Base-by-base conservation (phyloP, 2,797 vertebrate species). In the Fundulus diaphanus region DNA sequence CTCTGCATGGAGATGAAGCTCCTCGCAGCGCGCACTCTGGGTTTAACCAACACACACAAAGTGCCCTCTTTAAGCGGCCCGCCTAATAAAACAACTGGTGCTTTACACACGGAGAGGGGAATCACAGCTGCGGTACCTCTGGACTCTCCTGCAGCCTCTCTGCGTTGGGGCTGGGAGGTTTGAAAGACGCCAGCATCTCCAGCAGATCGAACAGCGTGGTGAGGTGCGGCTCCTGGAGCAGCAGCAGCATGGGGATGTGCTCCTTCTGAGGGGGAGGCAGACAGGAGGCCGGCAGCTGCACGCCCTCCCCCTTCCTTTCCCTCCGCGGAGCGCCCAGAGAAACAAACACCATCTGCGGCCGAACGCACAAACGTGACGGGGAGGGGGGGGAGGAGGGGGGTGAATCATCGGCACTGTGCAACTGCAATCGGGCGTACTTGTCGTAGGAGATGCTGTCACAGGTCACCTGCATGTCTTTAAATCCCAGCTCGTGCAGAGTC, bases 391-490 rank as follows among this genome's bases (percentile, higher is more conserved):
- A n/a, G n/a, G n/a, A n/a, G n/a, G n/a, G n/a, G n/a, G 8, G 54
- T 9, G 24, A 57, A 42, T 68, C 13, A 8, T 29, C 33, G 24
- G 8, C 9, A 48, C 7, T 33, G 13, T 18, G 12, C 18, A 33
- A 0, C 12, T 46, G 6, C 1, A n/a, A 35, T 70, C 40, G 49
- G 44, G 40, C 29, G 3, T 7, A 3, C 20, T 13, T 27, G 35
- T n/a, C 20, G 4, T n/a, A 7, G 24, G 56, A 3, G 24, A 27
- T 24, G 22, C 29, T 37, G 15, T 4, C 2, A 31, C 4, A 29
- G 9, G 20, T 79, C 92, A 99, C 98, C 98, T 99, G 98, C 98
- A 99, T 99, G 93, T 99, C 98, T 89, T 99, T 99, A 89, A 99
- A 99, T 37, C 98, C 98, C 85, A 99, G 90, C 80, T 99, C 98